Evolutionary conservation across 2,888 invertebrate genomes (phyloP).

Genomic region (Silvanus unidentatus): DNA sequence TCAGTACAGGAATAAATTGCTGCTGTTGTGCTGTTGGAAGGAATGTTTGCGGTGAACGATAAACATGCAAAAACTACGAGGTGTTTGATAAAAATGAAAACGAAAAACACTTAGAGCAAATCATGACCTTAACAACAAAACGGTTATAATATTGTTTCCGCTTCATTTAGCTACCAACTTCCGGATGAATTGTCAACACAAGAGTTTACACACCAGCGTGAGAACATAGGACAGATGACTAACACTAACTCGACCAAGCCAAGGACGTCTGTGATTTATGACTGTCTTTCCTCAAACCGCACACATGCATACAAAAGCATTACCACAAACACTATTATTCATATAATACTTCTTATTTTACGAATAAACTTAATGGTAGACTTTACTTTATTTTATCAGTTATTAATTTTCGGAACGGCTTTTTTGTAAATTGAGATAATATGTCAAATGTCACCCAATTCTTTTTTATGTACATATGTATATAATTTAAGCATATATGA

Average conservation of each 20-base stretch:
- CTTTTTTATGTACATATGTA: conserved; percentile 2
- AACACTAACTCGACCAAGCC: conserved; percentile 24
- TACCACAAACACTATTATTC: too few species aligned
- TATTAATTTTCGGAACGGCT: conserved; percentile 26
- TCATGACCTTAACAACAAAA: conserved; percentile 14
- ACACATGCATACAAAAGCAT: background rate
- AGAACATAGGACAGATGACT: conserved; percentile 29
- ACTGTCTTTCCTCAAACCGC: conserved; percentile 11
- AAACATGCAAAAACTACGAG: too few species aligned
- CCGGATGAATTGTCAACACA: conserved; percentile 20
- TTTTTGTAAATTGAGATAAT: conserved; percentile 26
- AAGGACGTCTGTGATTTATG: conserved; percentile 33
- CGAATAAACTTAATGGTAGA: too few species aligned
- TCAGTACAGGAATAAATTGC: too few species aligned
- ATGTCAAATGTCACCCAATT: conserved; percentile 21
- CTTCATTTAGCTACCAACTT: conserved; percentile 18
- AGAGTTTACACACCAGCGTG: conserved; percentile 17
- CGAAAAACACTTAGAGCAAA: conserved; percentile 1
- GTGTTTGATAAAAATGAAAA: too few species aligned
- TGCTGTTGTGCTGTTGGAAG: too few species aligned
- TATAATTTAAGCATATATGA: too few species aligned
- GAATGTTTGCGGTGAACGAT: too few species aligned
- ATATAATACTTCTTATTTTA: too few species aligned
- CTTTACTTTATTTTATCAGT: conserved; percentile 17
- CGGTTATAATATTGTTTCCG: conserved; percentile 18